A percentile compares a stretch with the other conserved stretches of the same genome.
phyloP scores from a whole-genome alignment of 2,113 vertebrate genomes.

The Corynorhinus townsendii region DNA sequence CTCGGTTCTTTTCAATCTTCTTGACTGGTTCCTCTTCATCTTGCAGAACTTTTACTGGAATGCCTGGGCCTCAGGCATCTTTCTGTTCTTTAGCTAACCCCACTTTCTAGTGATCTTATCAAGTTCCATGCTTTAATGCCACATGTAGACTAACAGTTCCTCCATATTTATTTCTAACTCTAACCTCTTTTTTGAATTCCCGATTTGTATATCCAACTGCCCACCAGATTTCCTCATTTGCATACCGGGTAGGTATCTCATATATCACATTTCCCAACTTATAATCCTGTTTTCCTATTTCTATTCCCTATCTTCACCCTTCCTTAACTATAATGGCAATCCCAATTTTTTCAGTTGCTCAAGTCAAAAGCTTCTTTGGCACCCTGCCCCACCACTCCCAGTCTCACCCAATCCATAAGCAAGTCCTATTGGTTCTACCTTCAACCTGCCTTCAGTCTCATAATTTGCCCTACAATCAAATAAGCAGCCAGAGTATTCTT shows the following conservation, averaged over 20 bases:
- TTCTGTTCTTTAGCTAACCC: not conserved
- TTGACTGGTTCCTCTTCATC: not conserved
- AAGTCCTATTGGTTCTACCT: not conserved
- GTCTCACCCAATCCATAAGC: not conserved
- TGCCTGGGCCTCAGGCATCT: not conserved
- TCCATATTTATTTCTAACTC: not conserved
- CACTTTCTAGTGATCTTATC: not conserved
- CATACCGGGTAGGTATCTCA: not conserved
- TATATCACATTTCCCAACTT: not conserved
- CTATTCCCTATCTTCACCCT: too few species aligned
- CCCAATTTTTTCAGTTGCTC: not conserved
- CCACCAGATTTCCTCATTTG: not conserved
- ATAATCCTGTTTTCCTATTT: not conserved
- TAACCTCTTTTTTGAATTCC: not conserved
- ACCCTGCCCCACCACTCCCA: not conserved
- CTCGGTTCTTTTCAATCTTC: not conserved
- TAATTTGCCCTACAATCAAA: not conserved
- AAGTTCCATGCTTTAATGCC: not conserved
- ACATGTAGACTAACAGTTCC: not conserved
- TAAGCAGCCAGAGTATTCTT: not conserved
- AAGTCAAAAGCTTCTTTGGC: not conserved
- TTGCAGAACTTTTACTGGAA: not conserved
- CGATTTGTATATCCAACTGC: not conserved
- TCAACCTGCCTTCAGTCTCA: not conserved
- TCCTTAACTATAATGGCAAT: not conserved